phyloP scores from a whole-genome alignment of 2,888 invertebrate genomes.

The Thera britannica region DNA sequence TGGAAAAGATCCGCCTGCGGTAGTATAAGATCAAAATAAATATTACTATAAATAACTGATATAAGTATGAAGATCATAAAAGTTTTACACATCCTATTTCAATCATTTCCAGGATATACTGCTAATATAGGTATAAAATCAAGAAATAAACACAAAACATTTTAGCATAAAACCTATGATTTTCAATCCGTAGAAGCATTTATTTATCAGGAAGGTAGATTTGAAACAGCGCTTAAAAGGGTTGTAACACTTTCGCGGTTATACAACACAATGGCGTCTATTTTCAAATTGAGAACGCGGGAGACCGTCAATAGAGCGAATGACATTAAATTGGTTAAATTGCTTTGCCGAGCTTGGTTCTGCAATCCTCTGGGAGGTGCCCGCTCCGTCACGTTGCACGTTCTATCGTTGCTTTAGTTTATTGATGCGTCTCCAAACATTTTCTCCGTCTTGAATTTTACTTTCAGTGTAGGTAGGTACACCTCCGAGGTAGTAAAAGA shows the following conservation, averaged over 20 bases:
- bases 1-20: conserved; percentile 18
- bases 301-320: conserved; percentile 79
- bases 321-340: conserved; percentile 83
- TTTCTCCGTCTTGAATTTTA: conserved; percentile 6
- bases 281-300: conserved; percentile 80
- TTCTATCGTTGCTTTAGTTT: conserved; percentile 40
- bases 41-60: conserved; percentile 52
- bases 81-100: conserved; percentile 58
- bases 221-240: neutral
- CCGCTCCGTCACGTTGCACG: conserved; percentile 41
- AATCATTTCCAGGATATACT: conserved; percentile 70
- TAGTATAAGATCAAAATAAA: conserved; percentile 43
- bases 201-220: neutral
- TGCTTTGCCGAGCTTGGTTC: conserved; percentile 75
- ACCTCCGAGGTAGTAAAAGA: too few relatives aligned
- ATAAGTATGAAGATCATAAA: conserved; percentile 49
- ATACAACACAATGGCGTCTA: conserved; percentile 73
- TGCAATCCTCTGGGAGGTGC: conserved; percentile 72
- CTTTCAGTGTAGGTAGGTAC: neutral
- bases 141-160: too few relatives aligned
- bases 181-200: neutral
- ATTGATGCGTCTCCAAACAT: conserved; percentile 43
- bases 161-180: too few relatives aligned
- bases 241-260: conserved; percentile 60
- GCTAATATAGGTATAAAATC: neutral